phyloP scores from a whole-genome alignment of 2,113 vertebrate genomes.

The Pygoscelis antarcticus region DNA sequence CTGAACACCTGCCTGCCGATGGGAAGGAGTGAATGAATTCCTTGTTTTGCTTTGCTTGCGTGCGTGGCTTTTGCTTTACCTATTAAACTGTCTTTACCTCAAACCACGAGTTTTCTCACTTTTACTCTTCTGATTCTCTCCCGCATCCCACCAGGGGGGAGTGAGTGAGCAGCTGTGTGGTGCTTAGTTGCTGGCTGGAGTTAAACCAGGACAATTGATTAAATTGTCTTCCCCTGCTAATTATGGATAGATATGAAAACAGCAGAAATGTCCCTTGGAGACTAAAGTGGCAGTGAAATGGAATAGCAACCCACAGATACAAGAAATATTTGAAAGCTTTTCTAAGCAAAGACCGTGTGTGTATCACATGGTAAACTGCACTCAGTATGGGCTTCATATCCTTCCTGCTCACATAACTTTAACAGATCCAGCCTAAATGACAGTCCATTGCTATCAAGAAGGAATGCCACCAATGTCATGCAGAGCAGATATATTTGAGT shows the following conservation, averaged over 20 bases:
- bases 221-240: background rate
- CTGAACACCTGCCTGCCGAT: too few species aligned
- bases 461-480: conserved; percentile 28
- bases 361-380: background rate
- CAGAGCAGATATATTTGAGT: background rate
- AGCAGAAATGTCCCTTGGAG: background rate
- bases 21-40: too few species aligned
- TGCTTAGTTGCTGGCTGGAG: too few species aligned
- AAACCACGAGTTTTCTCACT: too few species aligned
- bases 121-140: too few species aligned
- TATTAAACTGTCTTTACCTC: too few species aligned
- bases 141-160: too few species aligned
- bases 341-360: background rate
- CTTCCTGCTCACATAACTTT: background rate
- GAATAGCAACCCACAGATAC: background rate
- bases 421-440: background rate
- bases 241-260: background rate
- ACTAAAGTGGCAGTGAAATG: background rate
- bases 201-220: background rate
- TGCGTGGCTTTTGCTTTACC: too few species aligned
- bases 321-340: background rate
- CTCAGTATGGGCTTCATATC: background rate
- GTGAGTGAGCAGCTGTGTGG: too few species aligned
- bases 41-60: too few species aligned
- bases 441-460: conserved; percentile 9